A percentile compares a stretch with the other conserved stretches of the same genome.
Evolutionary conservation across 2,113 vertebrate species (phyloP).

Genomic region (Tenrec ecaudatus): DNA sequence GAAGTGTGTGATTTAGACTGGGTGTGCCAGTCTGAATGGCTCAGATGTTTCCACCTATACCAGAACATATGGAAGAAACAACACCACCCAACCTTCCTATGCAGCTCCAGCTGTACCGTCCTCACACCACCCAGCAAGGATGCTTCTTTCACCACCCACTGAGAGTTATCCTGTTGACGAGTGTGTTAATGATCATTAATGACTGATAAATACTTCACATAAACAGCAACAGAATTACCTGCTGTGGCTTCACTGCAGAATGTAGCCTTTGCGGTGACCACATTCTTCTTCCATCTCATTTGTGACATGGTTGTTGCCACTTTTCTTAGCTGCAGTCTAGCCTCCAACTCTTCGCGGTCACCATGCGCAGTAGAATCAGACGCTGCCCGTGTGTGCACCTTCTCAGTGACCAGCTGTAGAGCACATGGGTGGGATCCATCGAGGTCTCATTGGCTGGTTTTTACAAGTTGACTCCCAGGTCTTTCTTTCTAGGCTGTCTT

Average conservation of each 20-base stretch:
- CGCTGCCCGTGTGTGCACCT: not conserved
- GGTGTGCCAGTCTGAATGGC: accelerated
- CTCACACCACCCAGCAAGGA: not conserved
- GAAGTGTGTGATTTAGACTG: accelerated
- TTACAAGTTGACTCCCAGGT: not conserved
- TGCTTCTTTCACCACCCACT: not conserved
- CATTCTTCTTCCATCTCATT: not conserved
- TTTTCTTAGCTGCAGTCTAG: not conserved
- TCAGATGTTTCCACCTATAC: not conserved
- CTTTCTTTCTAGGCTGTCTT: not conserved
- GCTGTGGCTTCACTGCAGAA: not conserved
- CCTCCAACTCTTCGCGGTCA: not conserved
- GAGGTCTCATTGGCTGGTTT: not conserved
- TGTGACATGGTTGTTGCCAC: not conserved
- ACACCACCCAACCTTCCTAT: accelerated
- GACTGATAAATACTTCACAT: not conserved
- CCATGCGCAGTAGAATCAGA: not conserved
- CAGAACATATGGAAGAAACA: not conserved
- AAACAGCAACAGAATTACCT: not conserved
- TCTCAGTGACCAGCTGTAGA: not conserved
- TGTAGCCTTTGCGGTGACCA: accelerated
- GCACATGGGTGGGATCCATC: not conserved
- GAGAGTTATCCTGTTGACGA: not conserved
- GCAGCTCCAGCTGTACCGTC: accelerated
- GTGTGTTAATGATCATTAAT: not conserved